phyloP scores from a whole-genome alignment of 2,113 vertebrate genomes.

The Charadrius vociferus region DNA sequence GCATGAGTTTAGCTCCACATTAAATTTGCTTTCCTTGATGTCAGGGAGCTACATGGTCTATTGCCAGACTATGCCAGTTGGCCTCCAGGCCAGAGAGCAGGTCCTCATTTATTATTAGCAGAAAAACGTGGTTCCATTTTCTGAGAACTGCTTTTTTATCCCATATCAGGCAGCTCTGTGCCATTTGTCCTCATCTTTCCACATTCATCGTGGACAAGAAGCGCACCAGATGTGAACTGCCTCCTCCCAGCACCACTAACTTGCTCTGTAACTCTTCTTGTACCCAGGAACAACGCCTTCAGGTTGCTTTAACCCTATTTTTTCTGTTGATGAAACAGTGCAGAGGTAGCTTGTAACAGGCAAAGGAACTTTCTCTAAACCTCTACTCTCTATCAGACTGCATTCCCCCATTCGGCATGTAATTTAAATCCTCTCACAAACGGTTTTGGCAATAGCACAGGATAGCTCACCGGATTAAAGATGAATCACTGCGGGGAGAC shows the following conservation, averaged over 20 bases:
- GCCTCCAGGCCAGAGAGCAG: neutral
- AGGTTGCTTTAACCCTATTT: neutral
- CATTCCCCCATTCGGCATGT: neutral
- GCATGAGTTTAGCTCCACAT: neutral
- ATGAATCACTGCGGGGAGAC: neutral
- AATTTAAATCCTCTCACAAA: neutral
- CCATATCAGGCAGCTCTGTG: neutral
- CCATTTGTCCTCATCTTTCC: neutral
- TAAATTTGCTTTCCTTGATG: slow-evolving; percentile 18
- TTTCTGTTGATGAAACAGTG: neutral
- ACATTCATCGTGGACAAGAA: neutral
- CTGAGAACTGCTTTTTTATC: neutral
- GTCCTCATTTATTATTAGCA: neutral
- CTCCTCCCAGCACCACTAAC: neutral
- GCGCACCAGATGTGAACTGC: neutral
- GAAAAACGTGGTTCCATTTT: neutral
- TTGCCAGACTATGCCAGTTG: neutral
- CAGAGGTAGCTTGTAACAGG: neutral
- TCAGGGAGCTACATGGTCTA: neutral
- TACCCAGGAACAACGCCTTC: neutral
- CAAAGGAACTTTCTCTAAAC: neutral
- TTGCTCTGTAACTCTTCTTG: neutral
- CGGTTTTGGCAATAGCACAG: neutral
- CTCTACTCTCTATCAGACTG: neutral
- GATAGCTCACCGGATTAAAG: neutral